A percentile compares a stretch with the other conserved stretches of the same genome.
Evolutionary conservation across 2,113 vertebrate genomes (phyloP).

Genomic region (Oryzias curvinotus): DNA sequence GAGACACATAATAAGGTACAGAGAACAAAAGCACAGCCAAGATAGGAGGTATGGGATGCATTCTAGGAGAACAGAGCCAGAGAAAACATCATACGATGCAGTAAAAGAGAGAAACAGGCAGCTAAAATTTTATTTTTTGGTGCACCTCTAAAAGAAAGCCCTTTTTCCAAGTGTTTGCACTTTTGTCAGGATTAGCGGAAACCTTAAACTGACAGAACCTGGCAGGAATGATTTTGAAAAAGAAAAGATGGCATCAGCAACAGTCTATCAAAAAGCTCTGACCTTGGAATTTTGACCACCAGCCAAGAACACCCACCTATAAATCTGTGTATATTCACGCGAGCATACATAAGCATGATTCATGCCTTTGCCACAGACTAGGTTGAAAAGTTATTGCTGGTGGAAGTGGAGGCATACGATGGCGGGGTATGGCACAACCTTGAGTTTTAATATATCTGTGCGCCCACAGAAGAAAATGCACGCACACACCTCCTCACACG

Average conservation of each 20-base stretch:
- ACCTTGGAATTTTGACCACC: slow-evolving; percentile 60
- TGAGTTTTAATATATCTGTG: slow-evolving; percentile 61
- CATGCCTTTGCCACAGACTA: slow-evolving; percentile 36
- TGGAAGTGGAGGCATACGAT: slow-evolving; percentile 59
- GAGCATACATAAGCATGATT: slow-evolving; percentile 42
- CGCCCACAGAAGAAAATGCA: slow-evolving; percentile 10
- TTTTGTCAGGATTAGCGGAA: slow-evolving; percentile 18
- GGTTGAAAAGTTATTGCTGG: slow-evolving; percentile 54
- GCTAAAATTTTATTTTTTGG: slow-evolving; percentile 14
- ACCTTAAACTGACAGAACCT: slow-evolving; percentile 32
- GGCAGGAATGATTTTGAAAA: slow-evolving; percentile 20
- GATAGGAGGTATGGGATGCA: slow-evolving; percentile 1
- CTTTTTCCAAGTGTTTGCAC: slow-evolving; percentile 26
- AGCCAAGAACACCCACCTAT: slow-evolving; percentile 61
- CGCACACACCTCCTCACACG: slow-evolving; percentile 1
- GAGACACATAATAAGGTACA: slow-evolving; percentile 46
- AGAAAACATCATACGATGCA: slow-evolving; percentile 8
- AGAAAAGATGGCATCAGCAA: slow-evolving; percentile 18
- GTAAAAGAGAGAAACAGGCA: slow-evolving; percentile 20
- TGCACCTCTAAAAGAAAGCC: slow-evolving; percentile 26
- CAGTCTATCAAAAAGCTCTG: slow-evolving; percentile 51
- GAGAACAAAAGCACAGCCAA: slow-evolving; percentile 22
- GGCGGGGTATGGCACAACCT: slow-evolving; percentile 51
- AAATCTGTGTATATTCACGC: slow-evolving; percentile 44
- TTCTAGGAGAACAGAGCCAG: slow-evolving; percentile 8